Conservation (phyloP, 2,113 vertebrate genomes). For the Sphaerodactylus townsendi region DNA sequence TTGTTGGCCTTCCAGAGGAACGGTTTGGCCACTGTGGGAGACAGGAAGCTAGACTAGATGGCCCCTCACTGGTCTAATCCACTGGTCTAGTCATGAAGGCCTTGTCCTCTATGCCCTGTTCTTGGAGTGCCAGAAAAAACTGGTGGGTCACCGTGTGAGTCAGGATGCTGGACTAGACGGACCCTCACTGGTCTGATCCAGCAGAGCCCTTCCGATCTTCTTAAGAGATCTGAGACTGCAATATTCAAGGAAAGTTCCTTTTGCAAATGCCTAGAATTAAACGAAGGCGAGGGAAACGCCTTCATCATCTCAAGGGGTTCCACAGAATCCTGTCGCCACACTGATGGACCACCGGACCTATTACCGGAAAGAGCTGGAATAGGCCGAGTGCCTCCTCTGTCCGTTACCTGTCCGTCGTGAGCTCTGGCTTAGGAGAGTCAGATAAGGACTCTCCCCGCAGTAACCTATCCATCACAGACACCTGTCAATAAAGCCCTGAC, state of each 20-base stretch:
- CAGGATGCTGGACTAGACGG: too few relatives aligned
- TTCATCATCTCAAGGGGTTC: neutral
- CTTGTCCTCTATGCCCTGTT: too few relatives aligned
- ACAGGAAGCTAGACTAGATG: too few relatives aligned
- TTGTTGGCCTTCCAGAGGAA: too few relatives aligned
- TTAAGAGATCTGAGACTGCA: neutral
- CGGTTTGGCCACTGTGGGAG: too few relatives aligned
- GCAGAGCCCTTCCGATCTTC: too few relatives aligned
- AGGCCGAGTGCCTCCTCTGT: neutral
- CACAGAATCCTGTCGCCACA: neutral
- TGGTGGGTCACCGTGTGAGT: too few relatives aligned
- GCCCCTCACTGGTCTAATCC: too few relatives aligned
- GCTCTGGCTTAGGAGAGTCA: neutral
- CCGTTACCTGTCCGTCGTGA: neutral
- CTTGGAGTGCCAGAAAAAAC: too few relatives aligned
- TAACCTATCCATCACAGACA: slow-evolving; percentile 15
- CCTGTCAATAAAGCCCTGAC: slow-evolving; percentile 45
- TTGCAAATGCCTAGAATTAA: neutral
- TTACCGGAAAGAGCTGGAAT: neutral
- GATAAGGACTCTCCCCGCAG: slow-evolving; percentile 28
- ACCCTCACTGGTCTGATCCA: too few relatives aligned
- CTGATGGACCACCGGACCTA: neutral
- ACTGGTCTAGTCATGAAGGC: too few relatives aligned
- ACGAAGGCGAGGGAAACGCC: neutral
- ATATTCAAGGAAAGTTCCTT: neutral